A percentile compares a stretch with the other conserved stretches of the same genome.
Evolutionary conservation across 2,888 invertebrate species (phyloP).

Genomic region (Diarsia dahlii): DNA sequence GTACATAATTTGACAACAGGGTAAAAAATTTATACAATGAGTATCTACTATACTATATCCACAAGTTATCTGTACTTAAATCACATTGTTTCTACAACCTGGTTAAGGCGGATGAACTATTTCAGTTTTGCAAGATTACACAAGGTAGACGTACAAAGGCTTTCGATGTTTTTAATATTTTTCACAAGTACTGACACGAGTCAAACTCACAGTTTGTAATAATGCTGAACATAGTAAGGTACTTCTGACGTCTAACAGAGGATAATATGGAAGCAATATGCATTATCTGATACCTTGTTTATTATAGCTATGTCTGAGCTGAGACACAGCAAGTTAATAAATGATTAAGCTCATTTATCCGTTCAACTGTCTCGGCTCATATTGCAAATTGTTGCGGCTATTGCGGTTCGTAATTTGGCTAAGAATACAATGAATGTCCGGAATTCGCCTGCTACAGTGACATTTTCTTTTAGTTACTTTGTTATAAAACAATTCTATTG

Average conservation of each 20-base stretch:
- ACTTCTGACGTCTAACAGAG: neutral
- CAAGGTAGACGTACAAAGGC: no score
- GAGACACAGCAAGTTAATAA: slow-evolving; percentile 5
- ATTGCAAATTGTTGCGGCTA: neutral
- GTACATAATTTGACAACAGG: no score
- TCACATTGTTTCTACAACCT: neutral
- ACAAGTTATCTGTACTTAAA: neutral
- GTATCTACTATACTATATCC: no score
- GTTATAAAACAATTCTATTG: neutral
- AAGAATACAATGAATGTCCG: slow-evolving; percentile 1
- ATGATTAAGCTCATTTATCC: slow-evolving; percentile 1
- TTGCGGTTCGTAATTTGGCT: neutral
- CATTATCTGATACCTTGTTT: neutral
- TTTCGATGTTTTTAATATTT: neutral
- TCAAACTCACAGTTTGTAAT: neutral
- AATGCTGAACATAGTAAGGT: neutral
- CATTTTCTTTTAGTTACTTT: slow-evolving; percentile 8
- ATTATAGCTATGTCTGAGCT: neutral
- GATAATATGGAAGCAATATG: slow-evolving; percentile 3
- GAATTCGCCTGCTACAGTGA: neutral
- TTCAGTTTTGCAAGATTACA: no score
- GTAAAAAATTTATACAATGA: no score
- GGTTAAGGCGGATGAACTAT: neutral
- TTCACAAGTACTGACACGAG: neutral
- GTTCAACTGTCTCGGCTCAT: neutral